A percentile compares a stretch with the other conserved stretches of the same genome.
These are phyloP conservation scores for Macropodus opercularis DNA, from an alignment of 2,797 vertebrate genomes.

Conservation along the genomic window DNA sequence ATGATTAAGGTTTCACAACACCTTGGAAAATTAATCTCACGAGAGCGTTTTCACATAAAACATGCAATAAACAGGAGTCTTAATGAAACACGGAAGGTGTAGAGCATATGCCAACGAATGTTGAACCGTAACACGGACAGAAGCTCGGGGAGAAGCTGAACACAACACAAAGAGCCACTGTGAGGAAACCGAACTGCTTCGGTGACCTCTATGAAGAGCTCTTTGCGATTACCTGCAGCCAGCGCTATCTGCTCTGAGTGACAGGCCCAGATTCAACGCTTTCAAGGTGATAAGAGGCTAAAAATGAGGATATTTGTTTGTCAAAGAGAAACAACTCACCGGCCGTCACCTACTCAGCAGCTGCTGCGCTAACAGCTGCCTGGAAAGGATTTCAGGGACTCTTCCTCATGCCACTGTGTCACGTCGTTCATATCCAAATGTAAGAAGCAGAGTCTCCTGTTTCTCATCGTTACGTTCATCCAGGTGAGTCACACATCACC, in stretches of 20 bases:
- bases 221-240: background rate
- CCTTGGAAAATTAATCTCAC: slow-evolving; percentile 57
- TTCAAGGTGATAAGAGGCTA: background rate
- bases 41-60: slow-evolving; percentile 56
- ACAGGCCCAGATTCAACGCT: background rate
- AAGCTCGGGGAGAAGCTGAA: background rate
- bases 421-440: no score
- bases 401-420: no score
- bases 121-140: slow-evolving; percentile 34
- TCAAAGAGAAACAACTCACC: background rate
- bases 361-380: background rate
- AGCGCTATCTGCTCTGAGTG: background rate
- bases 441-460: no score
- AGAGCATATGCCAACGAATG: slow-evolving; percentile 33
- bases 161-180: background rate
- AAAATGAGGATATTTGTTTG: slow-evolving; percentile 2
- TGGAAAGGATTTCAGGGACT: background rate
- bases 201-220: slow-evolving; percentile 4
- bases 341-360: background rate
- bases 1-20: slow-evolving; percentile 66
- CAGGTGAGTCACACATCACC: background rate
- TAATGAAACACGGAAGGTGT: slow-evolving; percentile 49
- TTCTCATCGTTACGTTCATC: background rate
- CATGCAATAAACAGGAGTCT: slow-evolving; percentile 47
- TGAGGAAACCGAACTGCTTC: background rate